phyloP scores from a whole-genome alignment of 2,113 vertebrate genomes.

The Illadopsis cleaveri region DNA sequence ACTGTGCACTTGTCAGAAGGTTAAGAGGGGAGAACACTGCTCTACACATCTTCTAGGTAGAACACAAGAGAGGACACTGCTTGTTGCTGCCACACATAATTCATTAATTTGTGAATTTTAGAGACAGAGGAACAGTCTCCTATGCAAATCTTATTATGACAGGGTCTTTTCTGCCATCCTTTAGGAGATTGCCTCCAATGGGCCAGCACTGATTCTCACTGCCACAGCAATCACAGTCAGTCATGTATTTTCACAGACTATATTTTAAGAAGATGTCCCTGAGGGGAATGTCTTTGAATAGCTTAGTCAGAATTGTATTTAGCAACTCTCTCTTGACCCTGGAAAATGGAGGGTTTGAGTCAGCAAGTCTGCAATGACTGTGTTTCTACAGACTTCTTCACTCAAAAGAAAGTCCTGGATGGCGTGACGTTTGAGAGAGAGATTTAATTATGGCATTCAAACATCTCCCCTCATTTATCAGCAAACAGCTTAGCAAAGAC shows the following conservation, averaged over 20 bases:
- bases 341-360: neutral
- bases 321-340: conserved; percentile 5
- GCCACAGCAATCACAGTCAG: neutral
- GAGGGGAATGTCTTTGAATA: neutral
- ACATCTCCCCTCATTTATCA: conserved; percentile 29
- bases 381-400: neutral
- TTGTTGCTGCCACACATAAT: neutral
- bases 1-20: neutral
- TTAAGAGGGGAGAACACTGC: neutral
- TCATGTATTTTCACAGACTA: neutral
- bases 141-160: neutral
- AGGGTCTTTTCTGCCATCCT: neutral
- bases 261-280: neutral
- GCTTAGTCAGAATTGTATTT: conserved; percentile 2
- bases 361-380: neutral
- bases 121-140: neutral
- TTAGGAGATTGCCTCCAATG: neutral
- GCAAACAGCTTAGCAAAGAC: conserved; percentile 6
- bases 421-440: neutral
- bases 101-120: neutral
- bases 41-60: neutral
- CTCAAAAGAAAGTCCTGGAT: conserved; percentile 34
- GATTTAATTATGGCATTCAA: conserved; percentile 15
- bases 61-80: neutral
- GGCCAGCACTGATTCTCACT: neutral